Evolutionary conservation across 1,140 invertebrate genomes (phyloP).

Genomic region (Parasteatoda tepidariorum): DNA sequence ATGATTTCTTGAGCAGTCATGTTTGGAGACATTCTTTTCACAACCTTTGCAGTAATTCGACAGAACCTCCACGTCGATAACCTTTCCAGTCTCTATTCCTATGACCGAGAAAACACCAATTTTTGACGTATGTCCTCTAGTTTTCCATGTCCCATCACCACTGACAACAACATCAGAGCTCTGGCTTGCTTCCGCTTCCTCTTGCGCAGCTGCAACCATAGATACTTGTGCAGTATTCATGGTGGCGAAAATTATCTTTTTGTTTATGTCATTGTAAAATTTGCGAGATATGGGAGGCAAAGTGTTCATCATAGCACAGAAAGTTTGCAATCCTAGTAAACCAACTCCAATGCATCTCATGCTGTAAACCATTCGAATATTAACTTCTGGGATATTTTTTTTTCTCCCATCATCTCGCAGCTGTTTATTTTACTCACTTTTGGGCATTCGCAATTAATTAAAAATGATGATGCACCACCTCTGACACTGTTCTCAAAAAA

Average conservation of each 20-base stretch:
- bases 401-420: neutral
- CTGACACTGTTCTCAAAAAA: neutral
- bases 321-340: neutral
- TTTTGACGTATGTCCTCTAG: neutral
- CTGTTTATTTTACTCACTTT: neutral
- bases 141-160: neutral
- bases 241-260: neutral
- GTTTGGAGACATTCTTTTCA: neutral
- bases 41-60: neutral
- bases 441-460: neutral
- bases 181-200: neutral
- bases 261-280: neutral
- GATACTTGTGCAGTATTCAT: neutral
- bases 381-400: constrained; percentile 1
- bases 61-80: neutral
- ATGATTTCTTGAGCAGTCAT: neutral
- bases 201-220: neutral
- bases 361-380: neutral
- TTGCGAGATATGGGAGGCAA: neutral
- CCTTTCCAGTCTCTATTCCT: neutral
- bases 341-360: constrained; percentile 5
- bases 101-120: neutral
- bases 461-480: neutral
- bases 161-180: neutral
- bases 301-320: neutral